Conservation (phyloP, 2,113 vertebrate genomes). For the Sula dactylatra region DNA sequence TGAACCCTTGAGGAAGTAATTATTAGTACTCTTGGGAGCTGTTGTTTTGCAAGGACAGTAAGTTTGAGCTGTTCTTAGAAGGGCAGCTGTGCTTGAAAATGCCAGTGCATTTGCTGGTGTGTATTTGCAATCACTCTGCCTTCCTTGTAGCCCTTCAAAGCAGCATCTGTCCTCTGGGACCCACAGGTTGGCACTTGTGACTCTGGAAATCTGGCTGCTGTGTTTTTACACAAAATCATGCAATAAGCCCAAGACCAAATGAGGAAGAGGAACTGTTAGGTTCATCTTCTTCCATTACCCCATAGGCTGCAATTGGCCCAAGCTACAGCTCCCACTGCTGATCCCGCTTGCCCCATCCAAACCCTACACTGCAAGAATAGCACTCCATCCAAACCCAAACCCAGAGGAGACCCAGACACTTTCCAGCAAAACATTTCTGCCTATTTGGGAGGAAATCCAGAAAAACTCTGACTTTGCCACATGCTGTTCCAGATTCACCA, state of each 20-base stretch:
- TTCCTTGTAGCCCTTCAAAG: not conserved
- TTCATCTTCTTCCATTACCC: not conserved
- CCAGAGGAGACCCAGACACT: rapidly evolving
- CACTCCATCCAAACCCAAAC: not conserved
- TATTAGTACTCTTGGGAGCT: not conserved
- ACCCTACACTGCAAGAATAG: not conserved
- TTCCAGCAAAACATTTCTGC: not conserved
- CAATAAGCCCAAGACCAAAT: not conserved
- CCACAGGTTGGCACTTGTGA: not conserved
- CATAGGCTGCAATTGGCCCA: not conserved
- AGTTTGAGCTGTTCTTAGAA: not conserved
- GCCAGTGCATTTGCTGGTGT: not conserved
- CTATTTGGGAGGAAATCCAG: not conserved
- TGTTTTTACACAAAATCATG: not conserved
- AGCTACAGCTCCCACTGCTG: not conserved
- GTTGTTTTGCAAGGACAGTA: not conserved
- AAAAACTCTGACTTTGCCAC: not conserved
- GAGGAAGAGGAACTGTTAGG: not conserved
- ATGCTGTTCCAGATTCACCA: not conserved
- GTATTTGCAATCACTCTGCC: not conserved
- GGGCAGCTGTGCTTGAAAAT: not conserved
- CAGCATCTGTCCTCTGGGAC: not conserved
- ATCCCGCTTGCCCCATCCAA: not conserved
- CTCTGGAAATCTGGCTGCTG: not conserved
- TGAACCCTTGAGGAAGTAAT: conserved; percentile 18